Percentiles rank a stretch among this genome's conserved stretches.
These are phyloP conservation scores for Trematomus loennbergii DNA, from an alignment of 2,113 vertebrate species.

Conservation along the genomic window DNA sequence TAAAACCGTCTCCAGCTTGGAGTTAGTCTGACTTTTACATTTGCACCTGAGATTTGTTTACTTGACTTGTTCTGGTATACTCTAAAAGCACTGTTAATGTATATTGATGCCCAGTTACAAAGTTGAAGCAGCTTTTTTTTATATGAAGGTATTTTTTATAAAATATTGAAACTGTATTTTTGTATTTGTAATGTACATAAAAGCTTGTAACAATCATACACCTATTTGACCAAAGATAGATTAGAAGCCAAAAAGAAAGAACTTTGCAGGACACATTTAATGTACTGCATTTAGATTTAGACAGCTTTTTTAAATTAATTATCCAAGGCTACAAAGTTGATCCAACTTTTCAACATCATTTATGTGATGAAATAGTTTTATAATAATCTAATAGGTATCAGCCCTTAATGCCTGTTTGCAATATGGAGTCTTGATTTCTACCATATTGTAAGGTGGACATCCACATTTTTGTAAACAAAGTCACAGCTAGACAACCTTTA, in stretches of 20 bases:
- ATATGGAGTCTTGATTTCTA: background rate
- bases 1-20: conserved; percentile 18
- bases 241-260: background rate
- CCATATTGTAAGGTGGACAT: background rate
- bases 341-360: background rate
- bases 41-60: conserved; percentile 77
- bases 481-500: background rate
- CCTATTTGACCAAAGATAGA: conserved; percentile 70
- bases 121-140: conserved; percentile 59
- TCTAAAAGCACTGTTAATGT: conserved; percentile 69
- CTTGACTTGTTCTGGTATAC: conserved; percentile 61
- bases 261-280: conserved; percentile 5
- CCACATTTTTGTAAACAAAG: background rate
- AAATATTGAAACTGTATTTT: conserved; percentile 57
- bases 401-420: background rate
- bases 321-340: background rate
- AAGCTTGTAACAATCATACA: conserved; percentile 47
- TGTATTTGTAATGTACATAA: conserved; percentile 49
- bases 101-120: conserved; percentile 47
- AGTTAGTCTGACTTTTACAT: conserved; percentile 49
- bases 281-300: conserved; percentile 11
- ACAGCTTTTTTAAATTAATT: background rate
- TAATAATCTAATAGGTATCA: background rate
- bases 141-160: conserved; percentile 57
- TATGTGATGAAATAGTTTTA: background rate